These are phyloP conservation scores for Epicauta chinensis DNA, from an alignment of 1,140 invertebrate genomes.

Conservation along the genomic window DNA sequence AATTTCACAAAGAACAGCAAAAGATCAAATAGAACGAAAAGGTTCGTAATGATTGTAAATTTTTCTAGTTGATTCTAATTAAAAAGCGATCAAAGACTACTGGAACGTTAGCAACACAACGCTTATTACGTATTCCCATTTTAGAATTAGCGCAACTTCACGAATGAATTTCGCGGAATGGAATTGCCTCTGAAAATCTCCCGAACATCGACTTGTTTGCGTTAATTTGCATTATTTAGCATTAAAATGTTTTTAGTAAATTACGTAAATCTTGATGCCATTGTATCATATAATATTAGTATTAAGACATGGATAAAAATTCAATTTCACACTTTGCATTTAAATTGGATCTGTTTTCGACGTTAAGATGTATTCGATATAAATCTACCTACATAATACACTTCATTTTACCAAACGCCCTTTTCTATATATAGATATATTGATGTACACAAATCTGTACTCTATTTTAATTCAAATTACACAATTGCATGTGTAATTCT, in stretches of 20 bases:
- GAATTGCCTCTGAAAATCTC: conserved; percentile 17
- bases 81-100: not conserved
- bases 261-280: conserved; percentile 17
- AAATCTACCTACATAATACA: conserved; percentile 2
- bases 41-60: too few species aligned
- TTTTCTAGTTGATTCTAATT: not conserved
- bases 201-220: conserved; percentile 19
- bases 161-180: conserved; percentile 20
- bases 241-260: conserved; percentile 19
- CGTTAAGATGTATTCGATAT: conserved; percentile 1
- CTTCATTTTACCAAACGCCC: not conserved
- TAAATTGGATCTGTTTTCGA: conserved; percentile 12
- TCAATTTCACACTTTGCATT: conserved; percentile 15
- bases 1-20: too few species aligned
- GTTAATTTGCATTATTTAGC: conserved; percentile 23
- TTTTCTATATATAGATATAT: too few species aligned
- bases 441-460: too few species aligned
- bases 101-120: not conserved
- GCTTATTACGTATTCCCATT: conserved; percentile 3
- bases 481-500: too few species aligned
- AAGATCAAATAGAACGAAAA: too few species aligned
- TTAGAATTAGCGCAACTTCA: conserved; percentile 11
- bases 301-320: conserved; percentile 14
- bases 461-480: too few species aligned
- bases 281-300: conserved; percentile 17